Base-by-base conservation (phyloP, 2,797 vertebrate species). In the Pangasius sanitwongsei region DNA sequence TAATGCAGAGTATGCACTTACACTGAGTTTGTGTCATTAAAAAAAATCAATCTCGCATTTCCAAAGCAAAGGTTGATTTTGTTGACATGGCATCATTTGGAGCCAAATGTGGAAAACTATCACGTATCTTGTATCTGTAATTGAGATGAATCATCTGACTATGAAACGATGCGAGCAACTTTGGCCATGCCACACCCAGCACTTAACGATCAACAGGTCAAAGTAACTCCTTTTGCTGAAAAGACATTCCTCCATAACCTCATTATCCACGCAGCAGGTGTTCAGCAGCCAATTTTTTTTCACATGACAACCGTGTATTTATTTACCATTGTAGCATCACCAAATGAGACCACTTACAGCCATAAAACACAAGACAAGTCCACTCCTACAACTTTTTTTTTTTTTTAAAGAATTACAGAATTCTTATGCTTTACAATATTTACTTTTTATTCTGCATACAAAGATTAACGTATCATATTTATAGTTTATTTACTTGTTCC, bases 141-240 rank as follows among this genome's bases (percentile, higher is more conserved):
- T 87, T 86, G 87, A 75, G 87, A 83, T 92, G 88, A 90, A 88
- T 92, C 89, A 91, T 90, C 86, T 91, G 89, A 90, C 87, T 63
- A 65, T 41, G 77, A 63, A 41, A 61, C 87, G 86, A 57, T 85
- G 57, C 50, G 48, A 72, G 81, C 74, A 84, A 89, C 89, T 90
- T 89, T 87, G 69, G 41, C 85, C 89, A 41, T 0, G 72, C 85
- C 89, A 90, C 89, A 84, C 91, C 91, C 87, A 69, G 88, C 31
- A 23, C 9, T 87, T 88, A 89, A 89, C 82, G 59, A 88, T 25
- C 41, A 48, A 41, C 50, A 31, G 88, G 90, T 89, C 90, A 90
- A 89, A 87, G 88, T 90, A 74, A 88, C 70, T 69, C 37, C 59
- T 86, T 61, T 80, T 63, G 34, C 75, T 31, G n/a, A 59, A 74